Percentiles rank a stretch among this genome's conserved stretches.
phyloP scores from a whole-genome alignment of 2,113 vertebrate genomes.

The Romanogobio albipinnatus region DNA sequence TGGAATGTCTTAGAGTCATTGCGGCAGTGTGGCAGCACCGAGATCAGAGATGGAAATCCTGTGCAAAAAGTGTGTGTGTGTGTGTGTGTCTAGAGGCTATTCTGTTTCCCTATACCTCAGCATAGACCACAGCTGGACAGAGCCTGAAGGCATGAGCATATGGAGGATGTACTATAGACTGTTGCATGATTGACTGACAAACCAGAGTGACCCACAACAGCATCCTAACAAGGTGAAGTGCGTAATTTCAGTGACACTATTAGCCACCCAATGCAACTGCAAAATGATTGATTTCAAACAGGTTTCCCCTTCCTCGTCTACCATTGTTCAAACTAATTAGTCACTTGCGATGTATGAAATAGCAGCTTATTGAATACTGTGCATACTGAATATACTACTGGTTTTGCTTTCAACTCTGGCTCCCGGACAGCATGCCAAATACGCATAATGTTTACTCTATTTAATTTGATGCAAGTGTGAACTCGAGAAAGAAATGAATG shows the following conservation, averaged over 20 bases:
- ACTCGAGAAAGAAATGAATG: too few species aligned
- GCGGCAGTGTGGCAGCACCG: conserved; percentile 44
- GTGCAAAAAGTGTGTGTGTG: conserved; percentile 1
- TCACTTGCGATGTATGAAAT: background rate
- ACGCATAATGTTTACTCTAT: too few species aligned
- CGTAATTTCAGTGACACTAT: background rate
- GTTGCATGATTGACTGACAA: background rate
- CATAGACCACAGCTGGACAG: conserved; percentile 1
- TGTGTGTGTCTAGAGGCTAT: background rate
- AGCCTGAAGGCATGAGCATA: background rate
- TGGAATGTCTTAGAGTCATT: conserved; percentile 46
- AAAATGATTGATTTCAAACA: background rate
- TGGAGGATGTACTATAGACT: background rate
- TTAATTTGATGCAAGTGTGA: too few species aligned
- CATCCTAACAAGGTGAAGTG: background rate
- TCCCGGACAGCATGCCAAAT: too few species aligned
- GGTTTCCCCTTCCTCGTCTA: background rate
- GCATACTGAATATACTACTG: background rate
- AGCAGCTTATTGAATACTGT: background rate
- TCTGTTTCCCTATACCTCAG: background rate
- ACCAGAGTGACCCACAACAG: background rate
- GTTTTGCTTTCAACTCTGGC: background rate
- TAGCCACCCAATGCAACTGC: background rate
- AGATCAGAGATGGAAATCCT: conserved; percentile 29
- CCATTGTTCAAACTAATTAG: background rate